Conservation (phyloP, 2,797 vertebrate genomes). For the Sparus aurata region DNA sequence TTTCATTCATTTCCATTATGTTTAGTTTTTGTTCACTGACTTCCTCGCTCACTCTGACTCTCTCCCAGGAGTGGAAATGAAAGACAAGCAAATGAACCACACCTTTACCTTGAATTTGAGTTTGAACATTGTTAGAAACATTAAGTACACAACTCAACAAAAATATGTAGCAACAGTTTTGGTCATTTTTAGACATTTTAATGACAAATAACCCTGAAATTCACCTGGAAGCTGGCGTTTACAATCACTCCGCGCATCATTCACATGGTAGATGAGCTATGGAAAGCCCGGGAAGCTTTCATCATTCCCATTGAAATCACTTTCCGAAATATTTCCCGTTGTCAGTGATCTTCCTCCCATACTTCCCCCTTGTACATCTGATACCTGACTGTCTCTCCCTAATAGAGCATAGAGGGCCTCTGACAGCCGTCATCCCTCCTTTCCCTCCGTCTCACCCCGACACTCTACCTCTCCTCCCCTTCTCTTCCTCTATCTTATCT, state of each 20-base stretch:
- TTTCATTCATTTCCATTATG: too few species aligned
- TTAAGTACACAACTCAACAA: too few species aligned
- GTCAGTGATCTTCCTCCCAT: constrained; percentile 63
- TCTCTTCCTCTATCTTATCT: constrained; percentile 70
- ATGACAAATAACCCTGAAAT: background rate
- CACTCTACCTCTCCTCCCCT: constrained; percentile 49
- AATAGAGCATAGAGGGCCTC: constrained; percentile 52
- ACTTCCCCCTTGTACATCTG: constrained; percentile 66
- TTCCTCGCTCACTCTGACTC: too few species aligned
- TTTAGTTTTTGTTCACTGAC: too few species aligned
- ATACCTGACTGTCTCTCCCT: constrained; percentile 71
- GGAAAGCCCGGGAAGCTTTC: constrained; percentile 54
- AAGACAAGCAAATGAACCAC: too few species aligned
- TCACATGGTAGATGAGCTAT: constrained; percentile 28
- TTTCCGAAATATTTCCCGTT: constrained; percentile 72
- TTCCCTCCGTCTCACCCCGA: constrained; percentile 45
- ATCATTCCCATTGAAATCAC: constrained; percentile 68
- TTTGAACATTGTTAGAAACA: too few species aligned
- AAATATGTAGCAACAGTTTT: too few species aligned
- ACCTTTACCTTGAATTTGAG: too few species aligned
- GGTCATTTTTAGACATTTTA: too few species aligned
- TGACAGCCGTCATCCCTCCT: constrained; percentile 65
- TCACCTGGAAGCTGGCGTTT: constrained; percentile 4
- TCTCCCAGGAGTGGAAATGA: too few species aligned
- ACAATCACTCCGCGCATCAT: background rate